Evolutionary conservation across 2,888 invertebrate genomes (phyloP).

Genomic region (Troglohyphantes excavatus): DNA sequence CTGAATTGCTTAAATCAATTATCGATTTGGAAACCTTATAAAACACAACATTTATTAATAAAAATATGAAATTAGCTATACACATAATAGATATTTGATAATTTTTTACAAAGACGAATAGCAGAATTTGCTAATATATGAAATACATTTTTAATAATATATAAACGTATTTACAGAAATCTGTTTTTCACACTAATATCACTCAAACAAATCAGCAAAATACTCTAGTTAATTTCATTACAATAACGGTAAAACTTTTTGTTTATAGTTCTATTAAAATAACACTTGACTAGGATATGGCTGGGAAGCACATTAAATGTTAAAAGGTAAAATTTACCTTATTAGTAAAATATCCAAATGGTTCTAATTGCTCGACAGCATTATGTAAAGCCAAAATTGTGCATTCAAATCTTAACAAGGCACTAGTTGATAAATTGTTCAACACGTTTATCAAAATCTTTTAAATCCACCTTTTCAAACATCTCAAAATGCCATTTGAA

Average conservation of each 20-base stretch:
- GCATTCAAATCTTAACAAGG: neutral
- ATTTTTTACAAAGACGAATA: neutral
- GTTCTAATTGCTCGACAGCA: neutral
- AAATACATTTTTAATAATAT: neutral
- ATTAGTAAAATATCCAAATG: neutral
- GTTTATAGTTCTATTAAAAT: neutral
- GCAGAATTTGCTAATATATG: neutral
- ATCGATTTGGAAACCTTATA: too few relatives aligned
- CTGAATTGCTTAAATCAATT: too few relatives aligned
- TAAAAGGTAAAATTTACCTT: neutral
- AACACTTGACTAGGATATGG: neutral
- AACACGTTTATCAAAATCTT: neutral
- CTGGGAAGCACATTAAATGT: neutral
- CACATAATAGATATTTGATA: neutral
- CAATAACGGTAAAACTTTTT: too few relatives aligned
- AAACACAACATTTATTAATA: neutral
- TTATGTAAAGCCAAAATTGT: neutral
- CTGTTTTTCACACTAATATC: neutral
- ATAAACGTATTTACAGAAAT: neutral
- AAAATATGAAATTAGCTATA: constrained; percentile 6
- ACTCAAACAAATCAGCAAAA: neutral
- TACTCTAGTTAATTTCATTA: neutral
- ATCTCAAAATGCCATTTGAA: too few relatives aligned
- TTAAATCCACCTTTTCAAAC: too few relatives aligned
- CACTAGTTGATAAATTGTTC: neutral